These are phyloP conservation scores for Hydrozoanthus gracilis DNA, from an alignment of 92 coral and sea anemone species.

Conservation along the genomic window DNA sequence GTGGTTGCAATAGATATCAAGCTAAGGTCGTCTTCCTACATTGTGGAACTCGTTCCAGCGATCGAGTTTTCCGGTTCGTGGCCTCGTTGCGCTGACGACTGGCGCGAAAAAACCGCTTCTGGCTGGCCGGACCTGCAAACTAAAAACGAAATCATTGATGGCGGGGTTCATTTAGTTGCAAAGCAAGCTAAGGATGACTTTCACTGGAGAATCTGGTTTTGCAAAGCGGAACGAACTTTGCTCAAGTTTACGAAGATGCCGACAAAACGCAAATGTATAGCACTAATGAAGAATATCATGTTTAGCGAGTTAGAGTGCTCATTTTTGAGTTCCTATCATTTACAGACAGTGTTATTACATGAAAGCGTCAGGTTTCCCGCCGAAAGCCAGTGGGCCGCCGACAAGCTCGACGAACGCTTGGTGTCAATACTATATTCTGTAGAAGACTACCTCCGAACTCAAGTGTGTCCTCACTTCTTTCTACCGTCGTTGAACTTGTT, in stretches of 20 bases:
- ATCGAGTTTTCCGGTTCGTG: slow-evolving; percentile 64
- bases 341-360: slow-evolving; percentile 62
- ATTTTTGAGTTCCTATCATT: slow-evolving; percentile 61
- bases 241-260: slow-evolving; percentile 55
- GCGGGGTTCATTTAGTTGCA: slow-evolving; percentile 71
- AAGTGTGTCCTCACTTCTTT: slow-evolving; percentile 65
- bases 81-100: slow-evolving; percentile 61
- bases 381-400: slow-evolving; percentile 56
- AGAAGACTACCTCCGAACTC: slow-evolving; percentile 46
- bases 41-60: slow-evolving; percentile 62
- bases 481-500: slow-evolving; percentile 69
- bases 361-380: slow-evolving; percentile 70
- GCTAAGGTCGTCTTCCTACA: slow-evolving; percentile 49
- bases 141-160: slow-evolving; percentile 41
- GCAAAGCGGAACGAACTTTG: slow-evolving; percentile 62
- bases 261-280: slow-evolving; percentile 50
- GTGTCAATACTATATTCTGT: slow-evolving; percentile 57
- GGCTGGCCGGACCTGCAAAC: slow-evolving; percentile 11
- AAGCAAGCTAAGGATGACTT: slow-evolving; percentile 57
- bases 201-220: slow-evolving; percentile 77
- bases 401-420: slow-evolving; percentile 60
- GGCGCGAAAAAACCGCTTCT: slow-evolving; percentile 24
- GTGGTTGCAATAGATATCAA: slow-evolving; percentile 52
- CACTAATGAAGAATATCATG: slow-evolving; percentile 56
- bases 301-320: slow-evolving; percentile 51